Conservation (phyloP, 1,140 invertebrate genomes). For the Periplaneta americana region DNA sequence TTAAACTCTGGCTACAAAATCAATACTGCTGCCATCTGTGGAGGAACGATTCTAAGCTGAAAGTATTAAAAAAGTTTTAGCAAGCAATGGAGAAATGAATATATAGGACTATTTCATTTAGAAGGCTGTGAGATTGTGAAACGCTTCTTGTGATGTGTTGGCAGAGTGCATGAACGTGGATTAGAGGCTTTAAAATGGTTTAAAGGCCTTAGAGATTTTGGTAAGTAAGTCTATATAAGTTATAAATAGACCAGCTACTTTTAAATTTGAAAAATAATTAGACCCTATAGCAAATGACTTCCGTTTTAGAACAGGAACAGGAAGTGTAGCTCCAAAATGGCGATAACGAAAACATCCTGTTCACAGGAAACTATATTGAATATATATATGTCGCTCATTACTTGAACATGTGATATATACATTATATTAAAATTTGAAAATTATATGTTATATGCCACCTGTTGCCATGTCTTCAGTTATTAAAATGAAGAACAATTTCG, state of each 20-base stretch:
- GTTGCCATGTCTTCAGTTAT: too few species aligned
- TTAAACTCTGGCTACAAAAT: not conserved
- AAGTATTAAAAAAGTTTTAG: not conserved
- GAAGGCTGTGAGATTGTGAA: slow-evolving; percentile 3
- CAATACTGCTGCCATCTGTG: not conserved
- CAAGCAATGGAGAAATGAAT: not conserved
- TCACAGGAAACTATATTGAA: not conserved
- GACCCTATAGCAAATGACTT: slow-evolving; percentile 43
- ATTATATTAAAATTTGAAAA: not conserved
- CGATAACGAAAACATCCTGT: slow-evolving; percentile 43
- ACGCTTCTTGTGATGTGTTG: not conserved
- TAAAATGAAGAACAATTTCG: too few species aligned
- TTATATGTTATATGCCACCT: too few species aligned
- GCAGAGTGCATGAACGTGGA: not conserved
- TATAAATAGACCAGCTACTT: not conserved
- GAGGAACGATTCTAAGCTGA: not conserved
- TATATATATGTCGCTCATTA: not conserved
- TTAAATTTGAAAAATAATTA: not conserved
- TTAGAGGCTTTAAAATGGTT: not conserved
- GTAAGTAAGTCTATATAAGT: not conserved
- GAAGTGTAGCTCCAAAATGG: slow-evolving; percentile 40
- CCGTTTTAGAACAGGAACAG: slow-evolving; percentile 46
- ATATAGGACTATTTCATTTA: not conserved
- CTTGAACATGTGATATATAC: not conserved
- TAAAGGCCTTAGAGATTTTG: not conserved